Percentiles rank a stretch among this genome's conserved stretches.
Conservation (phyloP, 2,888 invertebrate genomes). For the Halictus quadricinctus region DNA sequence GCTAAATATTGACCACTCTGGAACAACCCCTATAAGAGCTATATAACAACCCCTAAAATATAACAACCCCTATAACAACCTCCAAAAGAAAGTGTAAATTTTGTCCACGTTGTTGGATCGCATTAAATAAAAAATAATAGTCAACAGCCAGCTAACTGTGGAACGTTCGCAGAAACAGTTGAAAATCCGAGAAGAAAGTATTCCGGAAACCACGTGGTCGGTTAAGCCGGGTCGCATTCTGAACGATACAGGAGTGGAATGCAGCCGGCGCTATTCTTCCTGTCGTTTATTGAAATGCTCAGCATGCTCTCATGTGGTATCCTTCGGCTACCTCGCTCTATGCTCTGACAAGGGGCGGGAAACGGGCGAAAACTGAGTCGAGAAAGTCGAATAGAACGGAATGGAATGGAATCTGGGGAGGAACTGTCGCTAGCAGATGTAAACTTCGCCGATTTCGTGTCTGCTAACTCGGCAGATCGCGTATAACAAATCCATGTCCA, state of each 20-base stretch:
- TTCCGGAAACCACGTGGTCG: constrained; percentile 16
- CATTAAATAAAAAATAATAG: not conserved
- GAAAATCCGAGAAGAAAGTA: not conserved
- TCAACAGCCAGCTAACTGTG: not conserved
- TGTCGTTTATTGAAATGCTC: constrained; percentile 70
- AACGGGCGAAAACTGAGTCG: constrained; percentile 35
- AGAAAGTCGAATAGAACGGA: constrained; percentile 47
- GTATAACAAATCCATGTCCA: not conserved
- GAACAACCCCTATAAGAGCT: not conserved
- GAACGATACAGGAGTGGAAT: constrained; percentile 32
- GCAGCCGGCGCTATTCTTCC: constrained; percentile 42
- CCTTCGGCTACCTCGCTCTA: constrained; percentile 47
- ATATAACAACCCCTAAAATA: too few relatives aligned
- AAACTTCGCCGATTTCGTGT: constrained; percentile 63
- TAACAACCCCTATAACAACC: too few relatives aligned
- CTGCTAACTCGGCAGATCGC: constrained; percentile 28
- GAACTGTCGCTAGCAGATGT: constrained; percentile 58
- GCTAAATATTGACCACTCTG: not conserved
- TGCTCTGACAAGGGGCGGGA: constrained; percentile 19
- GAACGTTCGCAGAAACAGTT: not conserved
- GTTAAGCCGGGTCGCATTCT: constrained; percentile 23
- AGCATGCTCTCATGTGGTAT: constrained; percentile 60
- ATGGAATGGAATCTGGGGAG: constrained; percentile 53
- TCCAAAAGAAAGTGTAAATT: too few relatives aligned
- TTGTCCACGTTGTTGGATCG: too few relatives aligned